These are phyloP conservation scores for Leptinotarsa undecemlineata DNA, from an alignment of 1,140 invertebrate species.

Conservation along the genomic window DNA sequence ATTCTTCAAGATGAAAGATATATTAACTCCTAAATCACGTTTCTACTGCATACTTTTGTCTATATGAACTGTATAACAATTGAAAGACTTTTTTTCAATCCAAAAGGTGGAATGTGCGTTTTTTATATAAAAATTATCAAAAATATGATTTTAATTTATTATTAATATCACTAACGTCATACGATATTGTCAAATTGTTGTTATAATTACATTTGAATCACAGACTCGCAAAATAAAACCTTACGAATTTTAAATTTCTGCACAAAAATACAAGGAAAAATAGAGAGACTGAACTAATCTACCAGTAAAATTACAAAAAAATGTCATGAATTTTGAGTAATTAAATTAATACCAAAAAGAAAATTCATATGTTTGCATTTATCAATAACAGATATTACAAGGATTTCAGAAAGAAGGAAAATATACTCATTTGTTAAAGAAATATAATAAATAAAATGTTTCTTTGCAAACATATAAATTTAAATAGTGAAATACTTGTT, in stretches of 20 bases:
- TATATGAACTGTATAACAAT: slow-evolving; percentile 19
- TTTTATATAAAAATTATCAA: slow-evolving; percentile 28
- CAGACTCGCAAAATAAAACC: slow-evolving; percentile 31
- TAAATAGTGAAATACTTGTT: slow-evolving; percentile 10
- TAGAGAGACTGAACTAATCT: slow-evolving; percentile 28
- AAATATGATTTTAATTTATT: slow-evolving; percentile 29
- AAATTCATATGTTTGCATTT: slow-evolving; percentile 23
- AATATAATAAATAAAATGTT: slow-evolving; percentile 20
- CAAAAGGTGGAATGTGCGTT: slow-evolving; percentile 24
- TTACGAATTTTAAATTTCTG: slow-evolving; percentile 20
- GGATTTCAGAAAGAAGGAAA: background rate
- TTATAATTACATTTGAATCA: slow-evolving; percentile 36
- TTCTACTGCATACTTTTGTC: background rate
- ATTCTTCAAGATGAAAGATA: slow-evolving; percentile 1
- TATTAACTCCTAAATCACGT: background rate
- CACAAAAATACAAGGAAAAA: slow-evolving; percentile 26
- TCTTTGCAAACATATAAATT: slow-evolving; percentile 22
- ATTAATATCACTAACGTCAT: slow-evolving; percentile 29
- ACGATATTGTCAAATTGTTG: slow-evolving; percentile 25
- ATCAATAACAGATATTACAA: slow-evolving; percentile 16
- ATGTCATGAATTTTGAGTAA: slow-evolving; percentile 34
- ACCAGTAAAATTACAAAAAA: slow-evolving; percentile 22
- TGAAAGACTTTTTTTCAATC: slow-evolving; percentile 19
- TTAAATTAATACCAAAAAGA: background rate
- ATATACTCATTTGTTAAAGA: background rate